Evolutionary conservation across 2,113 vertebrate species (phyloP), one percentile per base, ranked within the genome.

Genomic region (Gallinago media): DNA sequence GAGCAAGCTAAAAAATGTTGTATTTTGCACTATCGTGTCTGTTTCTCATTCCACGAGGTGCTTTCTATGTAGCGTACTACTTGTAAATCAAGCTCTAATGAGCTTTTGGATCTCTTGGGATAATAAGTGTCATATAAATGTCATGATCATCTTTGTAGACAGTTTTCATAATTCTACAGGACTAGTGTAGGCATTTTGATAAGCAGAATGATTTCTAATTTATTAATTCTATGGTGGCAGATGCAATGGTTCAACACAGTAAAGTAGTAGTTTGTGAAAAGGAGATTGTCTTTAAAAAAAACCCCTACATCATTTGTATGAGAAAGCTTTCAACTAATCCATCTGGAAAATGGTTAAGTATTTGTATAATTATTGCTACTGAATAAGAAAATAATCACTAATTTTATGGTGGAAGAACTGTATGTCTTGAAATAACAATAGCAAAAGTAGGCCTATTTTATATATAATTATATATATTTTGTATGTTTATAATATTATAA

Each of bases 91-190:
- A 78, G 31, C 50, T 87, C 14, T 89, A 83, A 85, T 55, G 66
- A 91, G 88, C 55, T 87, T 80, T 36, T 50, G 77, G 44, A 75
- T 81, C 63, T 77, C 58, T 46, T 58, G 8, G n/a, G 73, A 73
- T 92, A 50, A n/a, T 74, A 96, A 85, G 75, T 85, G 67, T 88
- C 71, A 74, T n/a, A 72, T 65, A 92, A 93, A 85, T 80, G 82
- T 58, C 81, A 38, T 71, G 56, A 68, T 94, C 49, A n/a, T 83
- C 86, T 92, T 95, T 76, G 73, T 26, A 61, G 75, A 81, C 31
- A 36, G 44, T 56, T 92, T 92, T 91, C 58, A 44, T 18, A 32
- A 54, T 84, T 83, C 68, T 58, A 0, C 46, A 77, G 79, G 63
- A 58, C 55, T 88, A 44, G 3, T 36, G 63, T 40, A 83, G 40